Evolutionary conservation across 1,140 invertebrate species (phyloP).

Genomic region (Pseudachorutes palmiensis): DNA sequence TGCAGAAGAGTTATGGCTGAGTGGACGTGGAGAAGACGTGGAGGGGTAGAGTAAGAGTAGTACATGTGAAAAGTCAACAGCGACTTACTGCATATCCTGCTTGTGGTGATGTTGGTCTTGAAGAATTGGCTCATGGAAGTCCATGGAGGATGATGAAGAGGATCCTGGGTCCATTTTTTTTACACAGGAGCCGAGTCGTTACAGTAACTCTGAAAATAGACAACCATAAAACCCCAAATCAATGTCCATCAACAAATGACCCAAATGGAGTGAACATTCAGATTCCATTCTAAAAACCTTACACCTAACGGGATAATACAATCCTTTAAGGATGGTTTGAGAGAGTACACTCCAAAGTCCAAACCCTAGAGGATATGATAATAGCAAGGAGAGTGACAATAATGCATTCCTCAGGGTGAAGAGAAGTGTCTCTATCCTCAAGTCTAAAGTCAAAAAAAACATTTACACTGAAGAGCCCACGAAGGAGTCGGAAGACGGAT

Average conservation of each 20-base stretch:
- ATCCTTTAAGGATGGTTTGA: neutral
- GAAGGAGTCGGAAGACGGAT: too few species aligned
- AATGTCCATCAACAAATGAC: constrained; percentile 5
- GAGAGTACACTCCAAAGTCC: neutral
- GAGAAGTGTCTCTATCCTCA: too few species aligned
- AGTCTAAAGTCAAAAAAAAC: too few species aligned
- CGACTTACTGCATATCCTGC: constrained; percentile 33
- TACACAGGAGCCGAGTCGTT: constrained; percentile 38
- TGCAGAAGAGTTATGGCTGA: too few species aligned
- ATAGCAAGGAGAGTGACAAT: too few species aligned
- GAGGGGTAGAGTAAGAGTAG: neutral
- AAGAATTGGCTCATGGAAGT: constrained; percentile 33
- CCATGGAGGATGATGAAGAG: constrained; percentile 30
- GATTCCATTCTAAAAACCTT: neutral
- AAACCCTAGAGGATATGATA: too few species aligned
- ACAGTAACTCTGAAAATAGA: constrained; percentile 31
- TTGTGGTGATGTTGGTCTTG: constrained; percentile 27
- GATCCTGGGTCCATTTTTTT: constrained; percentile 37
- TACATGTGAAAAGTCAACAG: neutral
- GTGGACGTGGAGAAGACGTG: too few species aligned
- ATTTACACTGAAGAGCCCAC: too few species aligned
- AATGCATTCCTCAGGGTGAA: neutral
- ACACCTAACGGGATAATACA: neutral
- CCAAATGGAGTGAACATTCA: neutral
- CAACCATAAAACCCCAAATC: neutral